These are phyloP conservation scores for Lapara coniferarum DNA, from an alignment of 2,888 invertebrate genomes.

Conservation along the genomic window DNA sequence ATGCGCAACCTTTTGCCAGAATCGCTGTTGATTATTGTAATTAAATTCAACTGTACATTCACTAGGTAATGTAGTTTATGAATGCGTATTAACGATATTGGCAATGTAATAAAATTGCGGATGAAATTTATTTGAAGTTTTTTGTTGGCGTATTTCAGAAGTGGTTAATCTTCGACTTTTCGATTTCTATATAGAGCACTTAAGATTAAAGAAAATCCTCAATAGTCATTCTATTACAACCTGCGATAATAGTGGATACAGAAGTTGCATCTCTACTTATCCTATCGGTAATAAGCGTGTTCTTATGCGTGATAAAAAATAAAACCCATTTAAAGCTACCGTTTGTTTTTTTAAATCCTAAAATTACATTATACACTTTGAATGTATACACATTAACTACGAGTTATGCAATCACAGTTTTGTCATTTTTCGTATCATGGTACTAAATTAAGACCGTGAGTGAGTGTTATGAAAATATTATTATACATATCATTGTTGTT, in stretches of 20 bases:
- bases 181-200: too few relatives aligned
- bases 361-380: neutral
- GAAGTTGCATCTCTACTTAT: too few relatives aligned
- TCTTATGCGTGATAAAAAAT: too few relatives aligned
- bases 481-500: neutral
- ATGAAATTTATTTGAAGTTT: neutral
- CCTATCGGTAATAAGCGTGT: too few relatives aligned
- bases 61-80: constrained; percentile 8
- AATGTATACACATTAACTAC: neutral
- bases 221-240: too few relatives aligned
- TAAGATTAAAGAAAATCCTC: too few relatives aligned
- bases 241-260: too few relatives aligned
- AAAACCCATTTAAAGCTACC: too few relatives aligned
- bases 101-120: neutral
- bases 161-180: too few relatives aligned
- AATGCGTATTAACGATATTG: neutral
- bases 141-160: neutral
- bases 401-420: neutral
- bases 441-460: constrained; percentile 1
- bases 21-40: constrained; percentile 18
- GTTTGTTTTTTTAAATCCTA: neutral
- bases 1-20: constrained; percentile 15
- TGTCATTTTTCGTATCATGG: neutral
- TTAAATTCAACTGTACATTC: constrained; percentile 7
- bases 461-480: neutral